Conservation (phyloP, 2,113 vertebrate genomes). For the Cynocephalus volans region DNA sequence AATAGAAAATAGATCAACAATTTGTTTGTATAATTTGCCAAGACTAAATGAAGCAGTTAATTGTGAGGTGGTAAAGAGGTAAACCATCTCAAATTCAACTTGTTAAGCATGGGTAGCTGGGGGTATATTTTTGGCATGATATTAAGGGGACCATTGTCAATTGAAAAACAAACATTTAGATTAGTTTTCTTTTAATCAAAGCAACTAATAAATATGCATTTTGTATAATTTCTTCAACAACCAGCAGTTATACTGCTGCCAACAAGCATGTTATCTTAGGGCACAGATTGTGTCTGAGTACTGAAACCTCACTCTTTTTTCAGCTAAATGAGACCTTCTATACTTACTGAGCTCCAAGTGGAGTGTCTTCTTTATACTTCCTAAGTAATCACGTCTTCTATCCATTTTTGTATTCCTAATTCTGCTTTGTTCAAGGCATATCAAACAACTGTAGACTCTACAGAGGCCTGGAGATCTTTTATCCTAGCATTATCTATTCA, state of each 20-base stretch:
- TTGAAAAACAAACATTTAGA: slow-evolving; percentile 16
- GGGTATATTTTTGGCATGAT: slow-evolving; percentile 36
- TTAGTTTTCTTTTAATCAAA: slow-evolving; percentile 42
- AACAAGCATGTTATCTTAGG: slow-evolving; percentile 31
- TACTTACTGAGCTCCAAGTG: not conserved
- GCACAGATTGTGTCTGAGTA: slow-evolving; percentile 10
- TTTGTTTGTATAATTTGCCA: slow-evolving; percentile 25
- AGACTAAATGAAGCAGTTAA: slow-evolving; percentile 44
- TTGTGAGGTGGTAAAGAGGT: slow-evolving; percentile 24
- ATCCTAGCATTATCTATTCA: not conserved
- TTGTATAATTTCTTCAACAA: slow-evolving; percentile 28
- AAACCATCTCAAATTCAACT: slow-evolving; percentile 21
- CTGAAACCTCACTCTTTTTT: not conserved
- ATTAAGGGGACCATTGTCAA: slow-evolving; percentile 35
- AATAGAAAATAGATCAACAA: slow-evolving; percentile 7
- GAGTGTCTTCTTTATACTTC: not conserved
- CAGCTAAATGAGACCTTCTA: not conserved
- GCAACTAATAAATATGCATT: slow-evolving; percentile 64
- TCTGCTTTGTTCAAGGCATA: not conserved
- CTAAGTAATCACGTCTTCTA: not conserved
- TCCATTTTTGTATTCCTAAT: not conserved
- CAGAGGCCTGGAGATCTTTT: not conserved
- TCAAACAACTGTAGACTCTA: not conserved
- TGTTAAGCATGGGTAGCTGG: slow-evolving; percentile 32
- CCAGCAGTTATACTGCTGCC: slow-evolving; percentile 3